Conservation (phyloP, 1,140 invertebrate species). For the Phenacoccus solenopsis region DNA sequence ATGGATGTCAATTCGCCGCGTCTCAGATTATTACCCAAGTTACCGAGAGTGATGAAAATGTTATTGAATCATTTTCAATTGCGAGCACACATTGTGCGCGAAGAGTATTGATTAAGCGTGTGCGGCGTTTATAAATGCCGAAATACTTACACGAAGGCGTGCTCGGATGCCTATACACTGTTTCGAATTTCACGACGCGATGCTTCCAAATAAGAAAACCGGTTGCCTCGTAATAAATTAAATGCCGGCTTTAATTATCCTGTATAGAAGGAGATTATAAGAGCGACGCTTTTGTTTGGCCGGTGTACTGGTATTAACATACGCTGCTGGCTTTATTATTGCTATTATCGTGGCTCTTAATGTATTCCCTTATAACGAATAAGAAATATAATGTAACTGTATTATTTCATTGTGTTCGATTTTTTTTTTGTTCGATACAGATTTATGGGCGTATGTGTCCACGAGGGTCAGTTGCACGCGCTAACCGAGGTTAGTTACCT, state of each 20-base stretch:
- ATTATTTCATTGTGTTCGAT: background rate
- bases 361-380: background rate
- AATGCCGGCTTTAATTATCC: background rate
- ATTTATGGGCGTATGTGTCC: conserved; percentile 92
- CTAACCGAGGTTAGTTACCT: conserved; percentile 56
- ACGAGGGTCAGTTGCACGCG: conserved; percentile 88
- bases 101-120: too few species aligned
- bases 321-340: background rate
- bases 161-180: background rate
- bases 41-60: too few species aligned
- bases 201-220: background rate
- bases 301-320: conserved; percentile 1
- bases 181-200: background rate
- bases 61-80: too few species aligned
- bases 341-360: background rate
- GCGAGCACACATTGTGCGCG: too few species aligned
- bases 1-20: too few species aligned
- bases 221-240: background rate
- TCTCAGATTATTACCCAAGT: too few species aligned
- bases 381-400: background rate
- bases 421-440: conserved; percentile 41
- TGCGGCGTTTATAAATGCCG: too few species aligned
- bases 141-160: background rate
- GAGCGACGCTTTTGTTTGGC: background rate
- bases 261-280: background rate